Percentiles rank a stretch among this genome's conserved stretches.
phyloP scores from a whole-genome alignment of 1,140 invertebrate species.

The Tribolium madens region DNA sequence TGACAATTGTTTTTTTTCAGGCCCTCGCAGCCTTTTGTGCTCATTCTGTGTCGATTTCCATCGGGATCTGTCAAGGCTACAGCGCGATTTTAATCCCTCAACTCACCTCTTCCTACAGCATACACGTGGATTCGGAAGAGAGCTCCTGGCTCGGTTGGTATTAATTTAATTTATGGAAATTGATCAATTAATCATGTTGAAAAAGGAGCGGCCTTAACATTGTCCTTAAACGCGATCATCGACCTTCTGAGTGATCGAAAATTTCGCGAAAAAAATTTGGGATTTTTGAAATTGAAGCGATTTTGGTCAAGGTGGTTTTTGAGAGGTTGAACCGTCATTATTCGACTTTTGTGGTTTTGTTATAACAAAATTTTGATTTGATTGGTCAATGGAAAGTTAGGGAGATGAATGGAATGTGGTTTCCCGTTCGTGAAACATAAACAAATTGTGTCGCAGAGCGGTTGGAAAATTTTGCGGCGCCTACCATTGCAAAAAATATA shows the following conservation, averaged over 20 bases:
- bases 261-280: not conserved
- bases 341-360: too few species aligned
- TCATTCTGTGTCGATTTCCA: slow-evolving; percentile 79
- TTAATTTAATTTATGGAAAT: slow-evolving; percentile 17
- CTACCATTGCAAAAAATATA: too few species aligned
- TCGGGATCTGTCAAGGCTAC: slow-evolving; percentile 81
- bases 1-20: slow-evolving; percentile 67
- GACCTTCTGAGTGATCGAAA: not conserved
- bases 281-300: not conserved
- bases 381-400: too few species aligned
- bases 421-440: too few species aligned
- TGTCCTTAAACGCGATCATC: slow-evolving; percentile 6
- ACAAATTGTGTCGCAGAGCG: too few species aligned
- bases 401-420: too few species aligned
- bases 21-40: slow-evolving; percentile 76
- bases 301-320: too few species aligned
- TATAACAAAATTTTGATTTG: too few species aligned
- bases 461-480: too few species aligned
- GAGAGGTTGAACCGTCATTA: too few species aligned
- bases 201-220: slow-evolving; percentile 24
- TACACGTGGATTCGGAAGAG: slow-evolving; percentile 71
- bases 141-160: slow-evolving; percentile 78
- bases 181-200: not conserved
- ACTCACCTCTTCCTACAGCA: slow-evolving; percentile 68
- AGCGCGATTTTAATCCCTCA: slow-evolving; percentile 80